phyloP scores from a whole-genome alignment of 2,113 vertebrate genomes.

The Piaya cayana region DNA sequence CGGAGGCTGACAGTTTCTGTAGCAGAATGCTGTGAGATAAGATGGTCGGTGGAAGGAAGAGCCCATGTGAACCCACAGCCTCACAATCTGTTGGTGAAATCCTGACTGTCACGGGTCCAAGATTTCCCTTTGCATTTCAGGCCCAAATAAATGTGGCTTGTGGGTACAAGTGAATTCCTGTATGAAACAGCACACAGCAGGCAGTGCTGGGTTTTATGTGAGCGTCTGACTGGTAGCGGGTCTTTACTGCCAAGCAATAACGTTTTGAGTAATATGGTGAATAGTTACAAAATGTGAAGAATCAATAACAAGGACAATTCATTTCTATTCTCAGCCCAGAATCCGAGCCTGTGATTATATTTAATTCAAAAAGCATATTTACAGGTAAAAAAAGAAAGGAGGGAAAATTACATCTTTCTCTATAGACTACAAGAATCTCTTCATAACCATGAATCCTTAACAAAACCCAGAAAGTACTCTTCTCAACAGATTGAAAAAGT shows the following conservation, averaged over 20 bases:
- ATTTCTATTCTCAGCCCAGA: constrained; percentile 41
- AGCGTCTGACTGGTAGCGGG: not conserved
- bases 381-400: constrained; percentile 23
- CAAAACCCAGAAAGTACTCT: constrained; percentile 3
- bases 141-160: not conserved
- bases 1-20: too few species aligned
- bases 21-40: too few species aligned
- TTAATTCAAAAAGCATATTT: constrained; percentile 65
- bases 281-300: constrained; percentile 1
- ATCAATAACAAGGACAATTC: constrained; percentile 33
- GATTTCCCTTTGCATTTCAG: not conserved
- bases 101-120: not conserved
- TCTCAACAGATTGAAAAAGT: constrained; percentile 4
- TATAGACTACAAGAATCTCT: not conserved
- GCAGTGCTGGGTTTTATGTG: not conserved
- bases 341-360: constrained; percentile 26
- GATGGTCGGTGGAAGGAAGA: not conserved
- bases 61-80: not conserved
- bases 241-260: not conserved
- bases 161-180: constrained; percentile 7
- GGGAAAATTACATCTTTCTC: constrained; percentile 49
- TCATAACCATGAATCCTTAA: constrained; percentile 22
- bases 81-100: not conserved
- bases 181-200: not conserved
- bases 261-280: not conserved